Conservation (phyloP, 2,113 vertebrate genomes). For the Atherinomorus stipes region DNA sequence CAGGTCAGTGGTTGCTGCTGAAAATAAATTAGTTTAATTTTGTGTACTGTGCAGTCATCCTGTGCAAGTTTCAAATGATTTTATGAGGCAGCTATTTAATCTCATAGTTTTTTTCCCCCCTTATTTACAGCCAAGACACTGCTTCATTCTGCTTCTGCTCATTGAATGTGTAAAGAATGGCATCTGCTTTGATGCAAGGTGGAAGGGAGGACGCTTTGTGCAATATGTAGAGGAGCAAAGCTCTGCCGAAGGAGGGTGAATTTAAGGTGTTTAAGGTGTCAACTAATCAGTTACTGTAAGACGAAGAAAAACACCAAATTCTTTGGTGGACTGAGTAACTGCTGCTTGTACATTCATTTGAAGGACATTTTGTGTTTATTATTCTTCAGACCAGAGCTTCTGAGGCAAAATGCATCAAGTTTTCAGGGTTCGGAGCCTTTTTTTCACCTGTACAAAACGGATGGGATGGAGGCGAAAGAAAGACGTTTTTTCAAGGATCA, state of each 20-base stretch:
- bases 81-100: background rate
- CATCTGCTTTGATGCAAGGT: background rate
- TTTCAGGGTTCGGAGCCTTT: too few species aligned
- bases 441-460: too few species aligned
- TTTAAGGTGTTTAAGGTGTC: background rate
- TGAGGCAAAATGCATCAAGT: background rate
- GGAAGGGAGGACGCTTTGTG: background rate
- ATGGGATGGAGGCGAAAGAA: too few species aligned
- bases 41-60: background rate
- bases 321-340: background rate
- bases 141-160: background rate
- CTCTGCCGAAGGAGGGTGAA: background rate
- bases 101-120: background rate
- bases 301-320: background rate
- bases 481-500: too few species aligned
- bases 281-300: background rate
- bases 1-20: too few species aligned
- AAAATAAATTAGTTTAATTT: background rate
- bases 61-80: background rate
- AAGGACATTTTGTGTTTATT: background rate
- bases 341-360: background rate
- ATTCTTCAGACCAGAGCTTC: background rate
- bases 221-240: background rate
- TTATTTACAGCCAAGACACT: background rate
- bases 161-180: background rate